Evolutionary conservation across 2,888 invertebrate species (phyloP).

Genomic region (Azorinus chamasolen): DNA sequence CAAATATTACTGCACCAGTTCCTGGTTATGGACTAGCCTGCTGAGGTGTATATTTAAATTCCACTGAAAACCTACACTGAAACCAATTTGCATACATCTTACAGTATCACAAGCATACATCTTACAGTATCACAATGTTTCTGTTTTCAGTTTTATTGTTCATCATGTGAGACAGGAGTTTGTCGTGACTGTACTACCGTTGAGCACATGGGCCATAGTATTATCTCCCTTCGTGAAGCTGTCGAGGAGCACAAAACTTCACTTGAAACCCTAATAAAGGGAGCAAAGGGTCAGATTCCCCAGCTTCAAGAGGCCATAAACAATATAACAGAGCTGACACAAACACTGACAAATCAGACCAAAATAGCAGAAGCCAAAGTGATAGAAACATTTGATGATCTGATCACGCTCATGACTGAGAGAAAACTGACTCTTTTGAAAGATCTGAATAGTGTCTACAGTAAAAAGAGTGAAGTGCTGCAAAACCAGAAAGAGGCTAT

Average conservation of each 20-base stretch:
- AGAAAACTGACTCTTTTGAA: constrained; percentile 82
- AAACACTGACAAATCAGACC: constrained; percentile 73
- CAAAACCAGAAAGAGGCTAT: constrained; percentile 84
- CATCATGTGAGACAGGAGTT: constrained; percentile 87
- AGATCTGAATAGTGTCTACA: constrained; percentile 83
- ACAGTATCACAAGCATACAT: too few relatives aligned
- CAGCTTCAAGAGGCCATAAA: constrained; percentile 82
- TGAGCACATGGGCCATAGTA: constrained; percentile 87
- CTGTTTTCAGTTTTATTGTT: constrained; percentile 85
- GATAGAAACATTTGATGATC: constrained; percentile 83
- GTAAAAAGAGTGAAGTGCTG: constrained; percentile 84
- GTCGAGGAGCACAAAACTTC: constrained; percentile 86
- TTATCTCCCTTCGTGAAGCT: constrained; percentile 86
- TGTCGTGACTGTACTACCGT: constrained; percentile 87
- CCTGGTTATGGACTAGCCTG: too few relatives aligned
- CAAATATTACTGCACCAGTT: too few relatives aligned
- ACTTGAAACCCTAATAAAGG: constrained; percentile 81
- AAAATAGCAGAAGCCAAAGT: constrained; percentile 81
- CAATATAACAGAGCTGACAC: constrained; percentile 79
- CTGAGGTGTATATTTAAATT: too few relatives aligned
- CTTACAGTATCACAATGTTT: too few relatives aligned
- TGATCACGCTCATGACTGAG: constrained; percentile 82
- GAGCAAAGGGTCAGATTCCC: constrained; percentile 84
- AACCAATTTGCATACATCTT: too few relatives aligned
- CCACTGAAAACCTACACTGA: too few relatives aligned